Evolutionary conservation across 2,888 invertebrate species (phyloP), one percentile per base, ranked within the genome.

Genomic region (Zygaena filipendulae): DNA sequence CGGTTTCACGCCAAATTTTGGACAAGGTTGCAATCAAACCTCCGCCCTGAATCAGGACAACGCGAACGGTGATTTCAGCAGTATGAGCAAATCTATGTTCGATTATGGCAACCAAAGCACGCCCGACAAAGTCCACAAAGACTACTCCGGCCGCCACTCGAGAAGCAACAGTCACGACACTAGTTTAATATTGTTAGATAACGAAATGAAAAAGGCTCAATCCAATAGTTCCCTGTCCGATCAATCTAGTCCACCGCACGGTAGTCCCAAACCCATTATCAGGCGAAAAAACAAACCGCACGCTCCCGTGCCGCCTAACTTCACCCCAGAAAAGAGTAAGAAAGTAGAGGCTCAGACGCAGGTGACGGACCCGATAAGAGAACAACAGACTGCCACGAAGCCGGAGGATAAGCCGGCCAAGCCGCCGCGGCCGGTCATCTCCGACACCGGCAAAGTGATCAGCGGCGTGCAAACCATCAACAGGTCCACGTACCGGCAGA

Each of bases 271-370:
- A 44, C 87, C 87, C 5, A 83, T 85, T 25, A 66, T 84, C 40
- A 77, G 91, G 33, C 83, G 89, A 47, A 90, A 90, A 64, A 87
- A 88, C 46, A 91, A 91, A 53, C 88, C 88, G 3, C 69, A 82
- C 16, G 89, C 89, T 0, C 90, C 89, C 3, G 85, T 85, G 8
- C 88, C 88, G 19, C 87, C 87, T 3, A 82, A 82, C 40, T 82
- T 81, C 36, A 80, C 81, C 2, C 81, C 82, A 1, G 82, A 82
- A 36, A 81, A 80, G 38, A 67, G 49, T 30, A 66, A 58, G 33
- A 68, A 61, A 35, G 43, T 43, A 1, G 71, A 70, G 23, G 40
- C 49, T 2, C 63, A 59, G 19, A 49, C 53, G 2, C 52, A 52
- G 25, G 35, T 42, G 3, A 40, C 41, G 1, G 58, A 55, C 11